These are phyloP conservation scores for Spizaetus ornatus DNA, from an alignment of 2,113 vertebrate species.

Conservation along the genomic window DNA sequence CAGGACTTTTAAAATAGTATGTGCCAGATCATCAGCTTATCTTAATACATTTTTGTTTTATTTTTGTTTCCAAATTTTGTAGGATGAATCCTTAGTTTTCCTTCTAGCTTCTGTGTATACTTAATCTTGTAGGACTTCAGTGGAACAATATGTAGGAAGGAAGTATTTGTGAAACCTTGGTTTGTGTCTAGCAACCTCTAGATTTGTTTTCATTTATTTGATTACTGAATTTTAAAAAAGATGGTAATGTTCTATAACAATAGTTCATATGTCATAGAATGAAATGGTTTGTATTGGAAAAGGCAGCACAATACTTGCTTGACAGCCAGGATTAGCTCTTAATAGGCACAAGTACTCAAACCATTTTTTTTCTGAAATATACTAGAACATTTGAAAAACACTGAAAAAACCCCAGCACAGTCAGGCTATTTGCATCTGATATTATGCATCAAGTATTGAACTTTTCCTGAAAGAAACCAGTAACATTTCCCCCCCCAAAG, in stretches of 20 bases:
- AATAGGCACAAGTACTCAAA: not conserved
- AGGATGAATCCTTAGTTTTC: not conserved
- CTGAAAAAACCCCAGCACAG: fast-evolving
- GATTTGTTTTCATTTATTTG: not conserved
- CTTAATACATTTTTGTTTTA: not conserved
- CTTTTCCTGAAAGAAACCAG: not conserved
- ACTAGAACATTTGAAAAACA: not conserved
- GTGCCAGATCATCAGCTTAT: not conserved
- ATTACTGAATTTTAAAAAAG: not conserved
- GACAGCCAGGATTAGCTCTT: not conserved
- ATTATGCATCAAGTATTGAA: not conserved
- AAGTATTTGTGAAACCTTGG: not conserved
- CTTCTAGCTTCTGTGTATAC: not conserved
- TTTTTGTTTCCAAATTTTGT: not conserved
- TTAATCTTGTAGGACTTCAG: not conserved
- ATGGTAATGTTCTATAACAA: not conserved
- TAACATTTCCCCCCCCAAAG: not conserved
- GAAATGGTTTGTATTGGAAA: not conserved
- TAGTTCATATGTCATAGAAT: not conserved
- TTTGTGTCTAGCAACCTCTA: not conserved
- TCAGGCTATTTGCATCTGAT: not conserved
- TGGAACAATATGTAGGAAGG: not conserved
- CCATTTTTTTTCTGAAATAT: not conserved
- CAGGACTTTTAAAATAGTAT: not conserved
- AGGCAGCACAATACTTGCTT: not conserved